Conservation (phyloP, 2,113 vertebrate species). For the Naja naja region DNA sequence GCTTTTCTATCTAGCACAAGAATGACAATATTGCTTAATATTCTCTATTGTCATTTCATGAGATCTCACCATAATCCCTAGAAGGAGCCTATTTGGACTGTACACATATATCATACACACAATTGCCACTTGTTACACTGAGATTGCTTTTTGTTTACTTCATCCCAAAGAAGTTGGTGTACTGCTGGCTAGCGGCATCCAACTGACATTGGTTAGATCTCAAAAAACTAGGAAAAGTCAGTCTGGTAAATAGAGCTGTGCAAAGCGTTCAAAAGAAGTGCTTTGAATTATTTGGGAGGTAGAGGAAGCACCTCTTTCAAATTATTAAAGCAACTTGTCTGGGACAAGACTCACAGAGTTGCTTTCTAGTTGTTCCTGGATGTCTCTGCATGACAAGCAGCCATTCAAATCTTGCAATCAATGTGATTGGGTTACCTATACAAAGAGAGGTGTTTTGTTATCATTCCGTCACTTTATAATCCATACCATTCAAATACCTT, state of each 20-base stretch:
- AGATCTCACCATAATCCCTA: not conserved
- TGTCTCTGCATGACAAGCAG: not conserved
- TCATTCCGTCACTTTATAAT: not conserved
- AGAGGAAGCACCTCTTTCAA: not conserved
- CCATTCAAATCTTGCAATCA: not conserved
- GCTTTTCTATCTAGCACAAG: not conserved
- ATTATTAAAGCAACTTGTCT: not conserved
- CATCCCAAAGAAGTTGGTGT: not conserved
- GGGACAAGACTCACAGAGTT: not conserved
- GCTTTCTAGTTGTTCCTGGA: not conserved
- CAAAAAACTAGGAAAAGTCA: not conserved
- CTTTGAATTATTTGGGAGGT: not conserved
- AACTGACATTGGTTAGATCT: not conserved
- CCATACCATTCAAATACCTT: not conserved
- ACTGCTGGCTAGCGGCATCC: not conserved
- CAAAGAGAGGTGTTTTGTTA: not conserved
- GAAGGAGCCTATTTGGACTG: not conserved
- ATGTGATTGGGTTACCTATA: not conserved
- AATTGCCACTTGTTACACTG: not conserved
- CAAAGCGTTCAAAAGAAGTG: not conserved
- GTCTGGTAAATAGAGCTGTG: not conserved
- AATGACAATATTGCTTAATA: not conserved
- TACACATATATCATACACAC: not conserved
- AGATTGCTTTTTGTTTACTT: not conserved
- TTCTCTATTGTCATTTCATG: not conserved